Evolutionary conservation across 2,797 vertebrate genomes (phyloP).

Genomic region (Chelon labrosus): DNA sequence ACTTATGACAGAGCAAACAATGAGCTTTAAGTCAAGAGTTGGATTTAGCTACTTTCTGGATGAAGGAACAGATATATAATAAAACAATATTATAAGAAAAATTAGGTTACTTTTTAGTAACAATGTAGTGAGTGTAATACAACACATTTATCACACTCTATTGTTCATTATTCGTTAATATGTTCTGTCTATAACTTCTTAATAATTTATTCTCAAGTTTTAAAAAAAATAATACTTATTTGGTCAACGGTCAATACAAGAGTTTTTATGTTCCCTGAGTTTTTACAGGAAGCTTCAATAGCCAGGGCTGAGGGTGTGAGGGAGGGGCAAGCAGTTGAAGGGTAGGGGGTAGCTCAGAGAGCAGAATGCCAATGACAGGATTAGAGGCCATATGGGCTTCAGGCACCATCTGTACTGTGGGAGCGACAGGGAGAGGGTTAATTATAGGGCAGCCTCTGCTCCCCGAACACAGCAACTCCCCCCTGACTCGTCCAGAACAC

Average conservation of each 20-base stretch:
- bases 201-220: background rate
- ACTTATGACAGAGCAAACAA: slow-evolving; percentile 40
- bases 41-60: background rate
- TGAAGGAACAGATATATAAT: slow-evolving; percentile 3
- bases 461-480: slow-evolving; percentile 79
- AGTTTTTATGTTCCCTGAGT: slow-evolving; percentile 44
- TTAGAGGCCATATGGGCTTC: slow-evolving; percentile 90
- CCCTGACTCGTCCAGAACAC: slow-evolving; percentile 79
- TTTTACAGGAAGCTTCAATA: slow-evolving; percentile 70
- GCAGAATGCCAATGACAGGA: slow-evolving; percentile 89
- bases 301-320: slow-evolving; percentile 50
- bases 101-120: background rate
- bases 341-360: slow-evolving; percentile 75
- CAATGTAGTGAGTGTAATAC: background rate
- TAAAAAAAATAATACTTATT: background rate
- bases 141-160: background rate
- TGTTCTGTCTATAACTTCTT: slow-evolving; percentile 8
- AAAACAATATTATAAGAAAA: background rate
- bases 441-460: slow-evolving; percentile 88
- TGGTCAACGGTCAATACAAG: slow-evolving; percentile 1
- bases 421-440: slow-evolving; percentile 89
- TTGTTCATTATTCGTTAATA: background rate
- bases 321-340: slow-evolving; percentile 59
- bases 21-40: background rate
- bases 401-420: slow-evolving; percentile 90